Evolutionary conservation across 2,113 vertebrate species (phyloP), one percentile per base, ranked within the genome.

Genomic region (Xenopus borealis): DNA sequence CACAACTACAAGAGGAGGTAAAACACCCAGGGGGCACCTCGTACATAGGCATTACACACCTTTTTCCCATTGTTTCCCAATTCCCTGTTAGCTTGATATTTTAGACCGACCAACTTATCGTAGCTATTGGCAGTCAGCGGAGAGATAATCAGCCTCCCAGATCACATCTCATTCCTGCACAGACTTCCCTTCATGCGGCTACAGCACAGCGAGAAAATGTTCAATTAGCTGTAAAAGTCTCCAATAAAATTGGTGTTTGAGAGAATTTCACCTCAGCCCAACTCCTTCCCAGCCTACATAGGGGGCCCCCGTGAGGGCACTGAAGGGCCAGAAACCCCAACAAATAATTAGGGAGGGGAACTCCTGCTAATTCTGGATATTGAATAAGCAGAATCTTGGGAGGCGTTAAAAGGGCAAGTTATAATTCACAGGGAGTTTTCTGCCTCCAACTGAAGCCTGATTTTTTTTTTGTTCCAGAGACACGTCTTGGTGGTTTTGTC

Each of bases 391-490:
- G 14, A 52, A 45, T 33, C 45, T 23, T 9, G 8, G 33, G 33
- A 40, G 33, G 33, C 33, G 33, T 40, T 40, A 45, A 16, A 62
- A 72, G 62, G 71, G 44, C 44, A 45, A 50, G 47, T 70, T 58
- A 45, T 44, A 59, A 75, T 16, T 53, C 46, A 55, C 59, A 45
- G 72, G 69, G 59, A 79, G 69, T 46, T 45, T 18, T 45, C n/a
- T 47, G 72, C 47, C 55, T 52, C 50, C 55, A 58, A 68, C 59
- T 57, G 20, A 18, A 1, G 7, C 6, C 70, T 40, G 33, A 40
- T 40, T 40, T 40, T 9, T 40, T 40, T 81, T 81, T 78, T 27
- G 70, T 82, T 81, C 81, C 63, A 50, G 81, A 80, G 77, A 84
- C 55, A 77, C 76, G 81, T 77, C 76, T 13, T 33, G 71, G 69